Percentiles rank a stretch among this genome's conserved stretches.
Conservation (phyloP, 2,888 invertebrate genomes). For the Clostera curtula region DNA sequence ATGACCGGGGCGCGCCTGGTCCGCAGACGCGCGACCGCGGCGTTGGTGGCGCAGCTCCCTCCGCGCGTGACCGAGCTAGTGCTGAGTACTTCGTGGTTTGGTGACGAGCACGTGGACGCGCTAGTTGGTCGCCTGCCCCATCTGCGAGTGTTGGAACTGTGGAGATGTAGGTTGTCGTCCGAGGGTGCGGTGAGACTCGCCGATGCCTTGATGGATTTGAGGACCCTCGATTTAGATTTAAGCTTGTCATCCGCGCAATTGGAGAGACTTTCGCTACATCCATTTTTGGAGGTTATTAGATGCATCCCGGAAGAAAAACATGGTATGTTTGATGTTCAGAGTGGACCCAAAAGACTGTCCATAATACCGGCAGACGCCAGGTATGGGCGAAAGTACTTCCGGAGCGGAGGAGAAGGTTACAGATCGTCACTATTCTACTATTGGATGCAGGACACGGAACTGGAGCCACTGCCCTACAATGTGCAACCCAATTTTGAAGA, state of each 20-base stretch:
- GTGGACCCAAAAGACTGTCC: neutral
- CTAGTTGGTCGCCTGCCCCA: constrained; percentile 10
- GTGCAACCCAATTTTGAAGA: no score
- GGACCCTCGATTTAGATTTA: neutral
- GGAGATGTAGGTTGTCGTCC: constrained; percentile 15
- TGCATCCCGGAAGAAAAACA: constrained; percentile 1
- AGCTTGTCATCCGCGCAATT: neutral
- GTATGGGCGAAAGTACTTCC: constrained; percentile 18
- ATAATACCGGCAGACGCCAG: constrained; percentile 7
- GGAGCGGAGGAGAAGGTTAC: constrained; percentile 25
- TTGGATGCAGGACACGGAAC: constrained; percentile 16
- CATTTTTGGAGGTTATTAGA: neutral
- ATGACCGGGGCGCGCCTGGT: constrained; percentile 30
- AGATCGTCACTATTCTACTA: constrained; percentile 25
- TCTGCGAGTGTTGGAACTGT: constrained; percentile 21
- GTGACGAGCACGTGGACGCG: constrained; percentile 15
- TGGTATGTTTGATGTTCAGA: neutral
- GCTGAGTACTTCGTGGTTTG: constrained; percentile 20
- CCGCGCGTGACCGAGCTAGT: constrained; percentile 17
- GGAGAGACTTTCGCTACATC: neutral
- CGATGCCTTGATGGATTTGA: constrained; percentile 4
- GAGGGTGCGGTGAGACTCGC: constrained; percentile 12
- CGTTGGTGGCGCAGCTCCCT: constrained; percentile 10
- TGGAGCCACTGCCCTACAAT: constrained; percentile 8
- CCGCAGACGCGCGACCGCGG: constrained; percentile 10